Percentiles rank a stretch among this genome's conserved stretches.
Conservation (phyloP, 1,140 invertebrate genomes). For the Lamellibrachia luymesi region DNA sequence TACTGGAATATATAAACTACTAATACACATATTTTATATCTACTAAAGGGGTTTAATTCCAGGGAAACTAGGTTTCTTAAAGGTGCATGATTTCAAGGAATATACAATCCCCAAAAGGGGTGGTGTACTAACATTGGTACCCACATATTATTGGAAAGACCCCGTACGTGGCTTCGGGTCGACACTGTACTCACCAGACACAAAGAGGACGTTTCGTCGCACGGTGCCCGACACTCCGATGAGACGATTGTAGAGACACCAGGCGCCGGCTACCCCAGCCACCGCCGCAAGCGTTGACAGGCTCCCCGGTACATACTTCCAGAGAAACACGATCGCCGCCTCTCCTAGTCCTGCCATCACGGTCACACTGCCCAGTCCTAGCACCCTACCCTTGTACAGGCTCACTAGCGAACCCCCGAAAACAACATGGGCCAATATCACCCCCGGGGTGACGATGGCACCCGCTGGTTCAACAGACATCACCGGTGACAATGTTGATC, state of each 20-base stretch:
- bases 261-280: background rate
- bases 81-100: too few relatives aligned
- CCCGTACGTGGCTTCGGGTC: too few relatives aligned
- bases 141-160: too few relatives aligned
- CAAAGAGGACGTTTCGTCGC: background rate
- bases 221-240: background rate
- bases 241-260: background rate
- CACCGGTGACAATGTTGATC: background rate
- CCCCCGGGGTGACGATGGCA: background rate
- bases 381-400: background rate
- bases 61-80: too few relatives aligned
- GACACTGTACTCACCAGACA: background rate
- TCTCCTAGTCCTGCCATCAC: background rate
- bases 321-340: background rate
- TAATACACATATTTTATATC: too few relatives aligned
- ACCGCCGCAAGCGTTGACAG: background rate
- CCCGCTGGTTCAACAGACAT: background rate
- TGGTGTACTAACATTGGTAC: too few relatives aligned
- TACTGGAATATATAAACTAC: too few relatives aligned
- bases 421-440: background rate
- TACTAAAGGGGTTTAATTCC: too few relatives aligned
- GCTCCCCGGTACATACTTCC: background rate
- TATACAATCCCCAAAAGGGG: too few relatives aligned
- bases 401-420: background rate
- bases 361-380: background rate